phyloP scores from a whole-genome alignment of 2,113 vertebrate genomes.

The Dendrocopos noguchii region DNA sequence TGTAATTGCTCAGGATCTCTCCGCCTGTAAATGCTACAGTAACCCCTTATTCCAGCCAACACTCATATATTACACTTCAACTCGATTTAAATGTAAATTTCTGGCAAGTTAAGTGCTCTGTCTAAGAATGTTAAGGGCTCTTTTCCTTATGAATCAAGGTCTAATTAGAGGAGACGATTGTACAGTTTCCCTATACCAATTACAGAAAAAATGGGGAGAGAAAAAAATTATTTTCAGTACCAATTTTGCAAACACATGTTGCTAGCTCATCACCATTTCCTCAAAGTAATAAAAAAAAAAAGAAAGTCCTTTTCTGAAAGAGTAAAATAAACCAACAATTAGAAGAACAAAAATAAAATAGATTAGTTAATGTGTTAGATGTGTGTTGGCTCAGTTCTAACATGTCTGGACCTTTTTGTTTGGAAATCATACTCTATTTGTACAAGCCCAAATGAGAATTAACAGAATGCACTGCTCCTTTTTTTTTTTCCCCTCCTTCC shows the following conservation, averaged over 20 bases:
- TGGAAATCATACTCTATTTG: slow-evolving; percentile 67
- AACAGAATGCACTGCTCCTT: slow-evolving; percentile 59
- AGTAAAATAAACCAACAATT: slow-evolving; percentile 68
- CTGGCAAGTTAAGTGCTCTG: slow-evolving; percentile 77
- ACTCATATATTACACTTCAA: slow-evolving; percentile 76
- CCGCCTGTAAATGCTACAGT: slow-evolving; percentile 67
- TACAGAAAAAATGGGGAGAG: slow-evolving; percentile 72
- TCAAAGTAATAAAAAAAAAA: slow-evolving; percentile 33
- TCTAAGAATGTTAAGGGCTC: slow-evolving; percentile 75
- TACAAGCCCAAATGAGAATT: slow-evolving; percentile 67
- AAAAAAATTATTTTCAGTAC: slow-evolving; percentile 70
- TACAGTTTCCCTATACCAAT: slow-evolving; percentile 72
- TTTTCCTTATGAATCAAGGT: slow-evolving; percentile 77
- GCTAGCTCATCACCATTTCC: slow-evolving; percentile 36
- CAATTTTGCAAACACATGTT: slow-evolving; percentile 61
- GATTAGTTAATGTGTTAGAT: slow-evolving; percentile 63
- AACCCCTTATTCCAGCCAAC: slow-evolving; percentile 73
- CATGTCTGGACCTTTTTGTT: slow-evolving; percentile 63
- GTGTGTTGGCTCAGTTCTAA: slow-evolving; percentile 61
- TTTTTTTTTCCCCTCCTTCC: not conserved
- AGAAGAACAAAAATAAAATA: slow-evolving; percentile 72
- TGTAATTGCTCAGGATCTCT: slow-evolving; percentile 66
- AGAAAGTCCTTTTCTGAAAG: slow-evolving; percentile 62
- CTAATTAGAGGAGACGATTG: slow-evolving; percentile 74
- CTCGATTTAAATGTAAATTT: slow-evolving; percentile 87